Conservation (phyloP, 2,797 vertebrate species). For the Sebastes paucispinis region DNA sequence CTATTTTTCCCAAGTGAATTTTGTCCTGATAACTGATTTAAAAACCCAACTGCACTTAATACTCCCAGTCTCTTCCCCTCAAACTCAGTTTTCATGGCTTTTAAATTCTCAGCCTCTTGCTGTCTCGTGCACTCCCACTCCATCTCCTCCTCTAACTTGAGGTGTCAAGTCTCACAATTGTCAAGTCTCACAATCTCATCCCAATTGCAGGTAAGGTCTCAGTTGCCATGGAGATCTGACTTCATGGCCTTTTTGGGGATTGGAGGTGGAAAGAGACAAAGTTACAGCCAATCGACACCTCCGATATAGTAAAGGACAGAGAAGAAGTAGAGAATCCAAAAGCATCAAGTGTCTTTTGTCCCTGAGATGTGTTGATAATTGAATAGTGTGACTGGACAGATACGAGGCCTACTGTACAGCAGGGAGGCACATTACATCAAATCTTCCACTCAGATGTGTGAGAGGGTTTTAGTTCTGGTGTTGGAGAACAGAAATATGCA, state of each 20-base stretch:
- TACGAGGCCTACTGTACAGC: neutral
- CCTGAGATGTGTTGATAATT: conserved; percentile 12
- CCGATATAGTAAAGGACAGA: neutral
- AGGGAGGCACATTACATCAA: neutral
- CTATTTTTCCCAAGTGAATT: neutral
- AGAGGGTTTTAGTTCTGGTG: neutral
- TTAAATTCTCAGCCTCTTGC: neutral
- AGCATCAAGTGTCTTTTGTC: neutral
- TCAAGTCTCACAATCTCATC: conserved; percentile 10
- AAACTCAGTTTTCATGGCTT: neutral
- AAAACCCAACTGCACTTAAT: neutral
- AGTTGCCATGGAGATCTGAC: conserved; percentile 53
- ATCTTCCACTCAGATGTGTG: neutral
- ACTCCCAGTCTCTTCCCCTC: neutral
- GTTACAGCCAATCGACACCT: conserved; percentile 33
- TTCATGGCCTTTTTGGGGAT: neutral
- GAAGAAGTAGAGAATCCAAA: neutral
- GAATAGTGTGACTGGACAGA: neutral
- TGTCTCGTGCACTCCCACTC: neutral
- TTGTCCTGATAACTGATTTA: neutral
- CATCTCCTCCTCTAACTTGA: neutral
- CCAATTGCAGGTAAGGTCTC: conserved; percentile 27
- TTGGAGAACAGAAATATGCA: neutral
- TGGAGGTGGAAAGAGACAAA: conserved; percentile 25
- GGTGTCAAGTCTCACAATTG: conserved; percentile 4